These are phyloP conservation scores for Zeuzera pyrina DNA, from an alignment of 2,888 invertebrate genomes.

Conservation along the genomic window DNA sequence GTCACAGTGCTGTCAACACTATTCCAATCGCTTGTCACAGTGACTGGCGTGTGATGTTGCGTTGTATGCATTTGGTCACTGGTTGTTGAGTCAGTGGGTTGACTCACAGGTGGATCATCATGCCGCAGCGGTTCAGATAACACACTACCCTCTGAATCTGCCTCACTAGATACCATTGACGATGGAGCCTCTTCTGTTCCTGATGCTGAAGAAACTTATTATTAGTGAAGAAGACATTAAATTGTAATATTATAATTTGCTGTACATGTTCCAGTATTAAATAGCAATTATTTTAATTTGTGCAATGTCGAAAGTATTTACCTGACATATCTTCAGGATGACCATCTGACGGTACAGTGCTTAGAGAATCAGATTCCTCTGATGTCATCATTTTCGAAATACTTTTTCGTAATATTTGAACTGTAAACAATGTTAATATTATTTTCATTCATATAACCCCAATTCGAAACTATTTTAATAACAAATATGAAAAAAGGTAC, in stretches of 20 bases:
- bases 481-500: no score
- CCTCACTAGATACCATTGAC: conserved; percentile 64
- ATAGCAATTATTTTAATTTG: no score
- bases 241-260: background rate
- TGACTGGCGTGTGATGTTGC: conserved; percentile 28
- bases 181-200: conserved; percentile 62
- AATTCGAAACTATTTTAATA: no score
- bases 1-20: conserved; percentile 32
- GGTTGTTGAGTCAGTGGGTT: conserved; percentile 22
- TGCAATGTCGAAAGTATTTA: conserved; percentile 20
- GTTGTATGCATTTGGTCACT: conserved; percentile 21
- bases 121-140: conserved; percentile 41
- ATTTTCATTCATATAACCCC: no score
- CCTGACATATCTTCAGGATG: conserved; percentile 54
- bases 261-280: no score
- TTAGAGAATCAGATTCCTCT: conserved; percentile 53
- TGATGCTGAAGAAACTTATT: conserved; percentile 9
- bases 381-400: conserved; percentile 43
- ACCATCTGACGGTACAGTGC: conserved; percentile 48
- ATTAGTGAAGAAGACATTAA: background rate
- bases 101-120: conserved; percentile 25
- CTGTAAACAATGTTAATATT: no score
- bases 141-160: conserved; percentile 57
- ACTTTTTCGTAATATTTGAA: no score
- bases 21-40: conserved; percentile 36